Base-by-base conservation (phyloP, 2,113 vertebrate genomes). In the Oreotrochilus melanogaster region DNA sequence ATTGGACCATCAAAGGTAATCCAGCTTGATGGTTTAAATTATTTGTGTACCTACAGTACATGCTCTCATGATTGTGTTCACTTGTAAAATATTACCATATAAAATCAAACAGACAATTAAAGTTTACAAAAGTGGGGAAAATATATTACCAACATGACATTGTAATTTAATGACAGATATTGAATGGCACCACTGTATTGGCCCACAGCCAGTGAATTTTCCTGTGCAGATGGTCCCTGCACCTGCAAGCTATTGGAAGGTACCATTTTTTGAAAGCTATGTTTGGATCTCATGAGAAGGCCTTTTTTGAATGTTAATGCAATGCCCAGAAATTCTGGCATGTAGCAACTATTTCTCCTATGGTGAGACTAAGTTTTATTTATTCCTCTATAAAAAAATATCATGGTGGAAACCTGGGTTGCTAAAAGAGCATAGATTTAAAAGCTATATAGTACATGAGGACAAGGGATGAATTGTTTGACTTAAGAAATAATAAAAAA, bases 211-310 rank as follows among this genome's bases (percentile, higher is more conserved):
- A 95, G 42, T 27, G 17, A 86, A 33, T 94, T 93, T 75, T 92
- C 88, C 56, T 69, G 35, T 92, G 62, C 65, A 97, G 76, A 94
- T 95, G 62, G 85, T 94, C 39, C 35, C 61, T 73, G 67, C 81
- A 94, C 86, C 96, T 94, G 85, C 90, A 93, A 74, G 48, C 50
- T 53, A 67, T 93, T 86, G 78, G 85, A 96, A 96, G 91, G 83
- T 76, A 95, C 37, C 39, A 42, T 73, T 60, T 92, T 70, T 89
- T 92, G 88, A 94, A 93, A 81, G n/a, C 67, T 93, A 48, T 83
- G 69, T 88, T 96, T 92, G 81, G 65, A 73, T 93, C 42, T 95
- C 85, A 95, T 61, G 61, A 89, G 91, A 85, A 45, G 66, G 8
- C 3, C 30, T 74, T 76, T 89, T 95, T 23, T 67, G 71, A 82